A percentile compares a stretch with the other conserved stretches of the same genome.
Conservation (phyloP, 2,888 invertebrate species). For the Diaperis boleti region DNA sequence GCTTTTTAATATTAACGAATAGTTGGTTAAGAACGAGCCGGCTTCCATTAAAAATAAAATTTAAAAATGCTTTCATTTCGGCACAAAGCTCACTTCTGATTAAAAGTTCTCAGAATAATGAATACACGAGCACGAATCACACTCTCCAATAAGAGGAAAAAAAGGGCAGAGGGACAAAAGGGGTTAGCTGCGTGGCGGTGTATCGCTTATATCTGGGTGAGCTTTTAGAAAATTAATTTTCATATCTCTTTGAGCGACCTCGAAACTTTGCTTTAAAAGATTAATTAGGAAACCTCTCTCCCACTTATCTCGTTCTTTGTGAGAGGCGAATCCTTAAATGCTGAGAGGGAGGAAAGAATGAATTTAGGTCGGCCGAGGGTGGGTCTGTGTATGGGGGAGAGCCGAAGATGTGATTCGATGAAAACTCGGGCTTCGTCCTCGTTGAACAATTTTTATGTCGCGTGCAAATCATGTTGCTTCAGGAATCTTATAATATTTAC, state of each 20-base stretch:
- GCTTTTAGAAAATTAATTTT: constrained; percentile 57
- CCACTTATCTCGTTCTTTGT: constrained; percentile 50
- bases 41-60: neutral
- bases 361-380: constrained; percentile 3
- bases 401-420: neutral
- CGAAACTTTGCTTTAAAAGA: constrained; percentile 54
- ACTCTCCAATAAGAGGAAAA: neutral
- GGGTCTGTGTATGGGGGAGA: neutral
- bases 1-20: too few relatives aligned
- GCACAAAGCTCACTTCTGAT: neutral
- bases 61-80: neutral
- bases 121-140: neutral
- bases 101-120: neutral
- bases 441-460: too few relatives aligned
- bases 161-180: neutral
- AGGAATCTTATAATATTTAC: too few relatives aligned
- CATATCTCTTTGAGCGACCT: constrained; percentile 56
- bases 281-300: constrained; percentile 55
- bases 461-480: too few relatives aligned
- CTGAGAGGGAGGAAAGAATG: neutral
- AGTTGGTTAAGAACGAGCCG: too few relatives aligned
- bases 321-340: constrained; percentile 7
- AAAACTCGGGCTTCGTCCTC: too few relatives aligned
- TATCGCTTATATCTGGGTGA: constrained; percentile 43
- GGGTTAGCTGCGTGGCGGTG: constrained; percentile 27